A percentile compares a stretch with the other conserved stretches of the same genome.
phyloP scores from a whole-genome alignment of 2,113 vertebrate species.

The Irena cyanogastra region DNA sequence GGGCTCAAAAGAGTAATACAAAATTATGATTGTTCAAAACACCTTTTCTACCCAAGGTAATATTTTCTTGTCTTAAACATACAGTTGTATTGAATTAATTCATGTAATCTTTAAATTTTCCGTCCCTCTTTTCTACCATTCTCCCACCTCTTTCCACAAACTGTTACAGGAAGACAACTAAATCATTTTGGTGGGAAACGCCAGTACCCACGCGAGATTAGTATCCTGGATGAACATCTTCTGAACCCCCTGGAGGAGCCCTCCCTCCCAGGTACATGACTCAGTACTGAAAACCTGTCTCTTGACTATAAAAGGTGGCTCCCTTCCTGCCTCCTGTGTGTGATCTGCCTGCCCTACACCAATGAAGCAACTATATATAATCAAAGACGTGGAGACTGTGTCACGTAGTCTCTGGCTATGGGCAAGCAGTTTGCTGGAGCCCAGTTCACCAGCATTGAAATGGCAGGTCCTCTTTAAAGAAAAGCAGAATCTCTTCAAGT shows the following conservation, averaged over 20 bases:
- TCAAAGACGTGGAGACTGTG: not conserved
- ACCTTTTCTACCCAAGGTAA: not conserved
- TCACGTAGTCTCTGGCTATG: not conserved
- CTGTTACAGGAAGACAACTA: constrained; percentile 33
- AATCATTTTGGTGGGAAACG: constrained; percentile 42
- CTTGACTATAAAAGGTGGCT: not conserved
- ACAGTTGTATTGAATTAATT: not conserved
- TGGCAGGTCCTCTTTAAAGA: not conserved
- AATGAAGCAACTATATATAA: not conserved
- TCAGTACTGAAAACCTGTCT: not conserved
- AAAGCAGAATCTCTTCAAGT: not conserved
- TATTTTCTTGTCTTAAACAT: not conserved
- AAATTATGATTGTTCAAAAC: not conserved
- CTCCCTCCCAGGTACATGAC: constrained; percentile 76
- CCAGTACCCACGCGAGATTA: constrained; percentile 43
- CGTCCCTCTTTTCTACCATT: not conserved
- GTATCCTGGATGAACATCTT: constrained; percentile 54
- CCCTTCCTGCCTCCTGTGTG: not conserved
- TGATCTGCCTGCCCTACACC: not conserved
- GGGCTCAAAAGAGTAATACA: not conserved
- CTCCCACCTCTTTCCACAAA: not conserved
- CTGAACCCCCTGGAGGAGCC: constrained; percentile 80
- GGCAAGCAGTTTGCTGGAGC: not conserved
- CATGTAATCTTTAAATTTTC: not conserved
- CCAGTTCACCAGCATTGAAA: not conserved